Conservation (phyloP, 2,113 vertebrate species). For the Eretmochelys imbricata region DNA sequence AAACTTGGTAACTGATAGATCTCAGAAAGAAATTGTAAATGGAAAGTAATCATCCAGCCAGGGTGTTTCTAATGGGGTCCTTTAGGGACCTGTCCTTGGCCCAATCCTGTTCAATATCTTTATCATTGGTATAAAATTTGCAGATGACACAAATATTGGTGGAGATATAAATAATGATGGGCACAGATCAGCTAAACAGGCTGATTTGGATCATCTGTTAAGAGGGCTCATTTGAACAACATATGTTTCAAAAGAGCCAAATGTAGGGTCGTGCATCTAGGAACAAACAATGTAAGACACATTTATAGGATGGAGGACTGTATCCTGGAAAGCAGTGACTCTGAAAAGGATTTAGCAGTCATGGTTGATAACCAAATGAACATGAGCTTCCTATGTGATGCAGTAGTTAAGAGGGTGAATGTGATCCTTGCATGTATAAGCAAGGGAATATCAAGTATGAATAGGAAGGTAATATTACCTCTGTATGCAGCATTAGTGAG, state of each 20-base stretch:
- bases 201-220: neutral
- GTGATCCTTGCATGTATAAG: no score
- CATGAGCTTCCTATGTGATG: neutral
- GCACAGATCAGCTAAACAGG: neutral
- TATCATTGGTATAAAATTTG: constrained; percentile 15
- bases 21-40: neutral
- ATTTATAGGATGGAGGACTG: neutral
- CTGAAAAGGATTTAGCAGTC: neutral
- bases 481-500: neutral
- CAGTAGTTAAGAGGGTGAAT: neutral
- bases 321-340: constrained; percentile 1
- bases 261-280: neutral
- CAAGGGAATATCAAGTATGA: neutral
- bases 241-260: neutral
- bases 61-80: neutral
- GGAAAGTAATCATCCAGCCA: neutral
- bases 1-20: neutral
- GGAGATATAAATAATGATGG: neutral
- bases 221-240: neutral
- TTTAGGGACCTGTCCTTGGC: neutral
- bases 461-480: no score
- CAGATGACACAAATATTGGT: neutral
- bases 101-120: neutral
- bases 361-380: neutral
- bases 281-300: neutral